A percentile compares a stretch with the other conserved stretches of the same genome.
Evolutionary conservation across 2,113 vertebrate genomes (phyloP).

Genomic region (Athene cunicularia): DNA sequence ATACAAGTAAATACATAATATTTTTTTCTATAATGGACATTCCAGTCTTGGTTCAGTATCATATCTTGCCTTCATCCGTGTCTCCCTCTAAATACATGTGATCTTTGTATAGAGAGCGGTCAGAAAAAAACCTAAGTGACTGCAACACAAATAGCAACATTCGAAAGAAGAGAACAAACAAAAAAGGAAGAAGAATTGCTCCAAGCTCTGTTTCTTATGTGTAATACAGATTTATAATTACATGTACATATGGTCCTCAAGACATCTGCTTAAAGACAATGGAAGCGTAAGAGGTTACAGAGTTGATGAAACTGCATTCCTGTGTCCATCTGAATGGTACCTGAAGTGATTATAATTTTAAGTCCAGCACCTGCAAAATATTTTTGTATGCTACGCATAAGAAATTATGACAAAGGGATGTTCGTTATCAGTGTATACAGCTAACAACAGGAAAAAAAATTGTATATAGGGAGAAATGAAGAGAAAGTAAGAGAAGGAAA

Average conservation of each 20-base stretch:
- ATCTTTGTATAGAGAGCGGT: background rate
- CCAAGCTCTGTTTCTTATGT: slow-evolving; percentile 1
- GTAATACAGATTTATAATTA: background rate
- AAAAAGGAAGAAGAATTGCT: background rate
- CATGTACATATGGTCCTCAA: background rate
- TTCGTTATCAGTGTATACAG: background rate
- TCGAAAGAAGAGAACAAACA: background rate
- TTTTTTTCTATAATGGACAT: background rate
- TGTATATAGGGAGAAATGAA: background rate
- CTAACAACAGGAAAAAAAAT: background rate
- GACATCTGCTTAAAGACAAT: background rate
- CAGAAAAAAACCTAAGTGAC: background rate
- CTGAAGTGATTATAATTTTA: slow-evolving; percentile 43
- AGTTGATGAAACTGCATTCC: background rate
- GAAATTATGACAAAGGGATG: background rate
- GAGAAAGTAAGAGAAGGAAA: background rate
- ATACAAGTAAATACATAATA: background rate
- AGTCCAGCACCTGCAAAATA: slow-evolving; percentile 14
- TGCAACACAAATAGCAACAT: slow-evolving; percentile 4
- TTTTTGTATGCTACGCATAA: background rate
- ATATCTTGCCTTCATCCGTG: background rate
- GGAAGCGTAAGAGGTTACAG: background rate
- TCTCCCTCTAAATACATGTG: background rate
- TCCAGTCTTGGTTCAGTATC: background rate
- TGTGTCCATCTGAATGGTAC: slow-evolving; percentile 16